Evolutionary conservation across 37 sponge, comb jelly and placozoan genomes (phyloP).

Genomic region (Mnemiopsis leidyi): DNA sequence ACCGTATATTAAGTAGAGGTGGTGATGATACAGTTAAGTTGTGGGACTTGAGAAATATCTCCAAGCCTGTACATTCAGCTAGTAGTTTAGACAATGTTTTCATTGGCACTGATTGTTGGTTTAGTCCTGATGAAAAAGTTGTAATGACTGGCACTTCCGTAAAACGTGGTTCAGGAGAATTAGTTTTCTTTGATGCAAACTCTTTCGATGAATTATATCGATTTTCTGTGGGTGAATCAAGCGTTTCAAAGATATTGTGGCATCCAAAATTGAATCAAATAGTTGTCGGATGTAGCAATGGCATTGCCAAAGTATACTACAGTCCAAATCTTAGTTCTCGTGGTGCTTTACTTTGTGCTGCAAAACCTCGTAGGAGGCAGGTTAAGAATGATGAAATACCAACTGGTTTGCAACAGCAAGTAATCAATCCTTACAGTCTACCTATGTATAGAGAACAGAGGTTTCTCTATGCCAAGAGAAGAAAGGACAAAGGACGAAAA

Average conservation of each 20-base stretch:
- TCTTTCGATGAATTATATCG: slow-evolving; percentile 68
- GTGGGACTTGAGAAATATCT: slow-evolving; percentile 87
- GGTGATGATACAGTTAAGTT: slow-evolving; percentile 90
- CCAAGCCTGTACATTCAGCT: slow-evolving; percentile 73
- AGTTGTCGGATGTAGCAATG: slow-evolving; percentile 79
- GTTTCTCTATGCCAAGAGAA: slow-evolving; percentile 73
- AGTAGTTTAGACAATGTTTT: slow-evolving; percentile 72
- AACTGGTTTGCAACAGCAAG: slow-evolving; percentile 26
- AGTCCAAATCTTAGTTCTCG: slow-evolving; percentile 71
- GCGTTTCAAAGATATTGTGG: slow-evolving; percentile 80
- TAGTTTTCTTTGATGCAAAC: slow-evolving; percentile 76
- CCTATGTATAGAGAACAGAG: slow-evolving; percentile 86
- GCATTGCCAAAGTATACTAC: slow-evolving; percentile 75
- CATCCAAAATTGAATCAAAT: slow-evolving; percentile 95
- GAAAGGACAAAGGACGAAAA: slow-evolving; percentile 80
- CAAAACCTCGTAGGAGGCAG: slow-evolving; percentile 6
- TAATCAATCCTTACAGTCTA: slow-evolving; percentile 79
- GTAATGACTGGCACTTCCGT: slow-evolving; percentile 82
- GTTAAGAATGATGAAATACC: slow-evolving; percentile 42
- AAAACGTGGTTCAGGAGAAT: slow-evolving; percentile 63
- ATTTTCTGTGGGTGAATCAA: slow-evolving; percentile 72
- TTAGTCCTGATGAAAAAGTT: slow-evolving; percentile 90
- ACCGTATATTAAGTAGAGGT: slow-evolving; percentile 79
- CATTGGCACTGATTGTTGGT: slow-evolving; percentile 80
- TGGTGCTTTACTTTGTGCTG: slow-evolving; percentile 39